Evolutionary conservation across 1,140 invertebrate species (phyloP), one percentile per base, ranked within the genome.

Genomic region (Spodoptera litura): DNA sequence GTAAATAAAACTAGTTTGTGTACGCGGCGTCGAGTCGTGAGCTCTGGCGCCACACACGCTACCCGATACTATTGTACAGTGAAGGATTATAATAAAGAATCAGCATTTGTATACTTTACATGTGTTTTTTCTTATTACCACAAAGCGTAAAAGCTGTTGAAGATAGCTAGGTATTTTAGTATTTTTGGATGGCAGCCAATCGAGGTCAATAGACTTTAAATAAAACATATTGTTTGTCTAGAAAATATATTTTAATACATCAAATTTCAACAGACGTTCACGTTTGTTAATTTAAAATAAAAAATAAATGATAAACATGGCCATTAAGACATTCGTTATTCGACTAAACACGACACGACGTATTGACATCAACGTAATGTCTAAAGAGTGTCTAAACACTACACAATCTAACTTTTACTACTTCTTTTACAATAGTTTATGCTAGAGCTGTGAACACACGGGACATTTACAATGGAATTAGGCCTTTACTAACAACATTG

Each of bases 211-310:
- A 4, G 38, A 20, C 15, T n/a, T 1, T 20, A 49, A 70, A 68
- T 55, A 53, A 73, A 87, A 86, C 49, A 78, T 80, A 35, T 51
- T 52, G 59, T 74, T 88, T 92, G 86, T 94, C 90, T 94, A 94
- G 88, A 93, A 94, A 94, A 94, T 94, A 94, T 94, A 93, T 90
- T 93, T 93, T 89, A 92, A 88, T 93, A 93, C 89, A 92, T 91
- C 86, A 91, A 93, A 85, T 91, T 87, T 88, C 89, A 93, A 93
- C 92, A 92, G 91, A 93, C 92, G 89, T 89, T 88, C 87, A 89
- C 81, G 84, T 90, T 88, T 86, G 86, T 91, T 89, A 88, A 87
- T 87, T 88, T 52, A 55, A 75, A 75, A 75, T 75, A 83, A 90
- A 90, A 90, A 89, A 88, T 88, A 90, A 89, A 90, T 85, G 86